phyloP scores from a whole-genome alignment of 2,888 invertebrate species.

The Drosophila setosimentum region DNA sequence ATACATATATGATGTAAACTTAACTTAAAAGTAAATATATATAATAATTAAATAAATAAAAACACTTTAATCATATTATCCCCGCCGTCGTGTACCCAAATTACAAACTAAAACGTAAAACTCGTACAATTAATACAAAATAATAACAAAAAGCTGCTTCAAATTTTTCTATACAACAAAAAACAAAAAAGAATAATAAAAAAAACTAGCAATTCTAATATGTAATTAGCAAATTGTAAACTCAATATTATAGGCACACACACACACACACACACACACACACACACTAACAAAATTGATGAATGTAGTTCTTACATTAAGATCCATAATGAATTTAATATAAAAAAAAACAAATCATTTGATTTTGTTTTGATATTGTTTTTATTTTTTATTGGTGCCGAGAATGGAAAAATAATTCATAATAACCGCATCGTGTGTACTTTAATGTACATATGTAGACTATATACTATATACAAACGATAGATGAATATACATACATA shows the following conservation, averaged over 20 bases:
- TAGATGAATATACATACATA: conserved; percentile 39
- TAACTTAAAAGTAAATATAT: conserved; percentile 41
- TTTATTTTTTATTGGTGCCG: conserved; percentile 9
- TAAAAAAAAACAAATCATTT: not conserved
- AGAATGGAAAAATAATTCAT: conserved; percentile 5
- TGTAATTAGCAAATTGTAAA: conserved; percentile 76
- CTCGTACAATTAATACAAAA: conserved; percentile 45
- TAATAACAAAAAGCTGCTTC: conserved; percentile 55
- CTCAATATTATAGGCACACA: conserved; percentile 55
- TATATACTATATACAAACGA: conserved; percentile 28
- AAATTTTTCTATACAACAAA: conserved; percentile 64
- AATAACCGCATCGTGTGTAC: conserved; percentile 42
- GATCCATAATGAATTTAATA: conserved; percentile 58
- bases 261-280: conserved; percentile 37
- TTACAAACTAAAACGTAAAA: conserved; percentile 55
- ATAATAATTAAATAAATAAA: conserved; percentile 29
- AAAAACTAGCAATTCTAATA: conserved; percentile 56
- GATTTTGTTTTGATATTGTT: conserved; percentile 1
- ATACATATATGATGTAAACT: conserved; percentile 59
- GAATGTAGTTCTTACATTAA: conserved; percentile 36
- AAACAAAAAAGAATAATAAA: conserved; percentile 15
- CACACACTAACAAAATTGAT: conserved; percentile 5
- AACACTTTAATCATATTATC: conserved; percentile 82
- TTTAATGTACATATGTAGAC: conserved; percentile 51
- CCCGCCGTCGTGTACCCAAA: conserved; percentile 83